Evolutionary conservation across 2,797 vertebrate genomes (phyloP).

Genomic region (Avahi laniger): DNA sequence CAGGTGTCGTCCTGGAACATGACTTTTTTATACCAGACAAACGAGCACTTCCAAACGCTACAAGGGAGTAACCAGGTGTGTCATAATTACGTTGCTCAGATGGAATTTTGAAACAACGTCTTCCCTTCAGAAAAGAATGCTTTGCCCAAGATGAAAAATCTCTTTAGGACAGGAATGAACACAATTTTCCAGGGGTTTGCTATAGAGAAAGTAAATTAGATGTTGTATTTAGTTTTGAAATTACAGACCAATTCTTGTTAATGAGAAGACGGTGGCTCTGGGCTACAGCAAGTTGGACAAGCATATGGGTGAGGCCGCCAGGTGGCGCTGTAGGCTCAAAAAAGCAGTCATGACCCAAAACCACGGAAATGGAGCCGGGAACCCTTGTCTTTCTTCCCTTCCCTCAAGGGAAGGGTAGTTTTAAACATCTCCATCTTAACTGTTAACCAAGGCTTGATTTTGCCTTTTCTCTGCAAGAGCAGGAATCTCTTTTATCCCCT

Average conservation of each 20-base stretch:
- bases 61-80: neutral
- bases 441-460: neutral
- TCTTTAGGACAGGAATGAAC: neutral
- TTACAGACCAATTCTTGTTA: neutral
- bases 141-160: neutral
- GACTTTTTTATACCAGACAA: neutral
- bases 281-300: accelerated
- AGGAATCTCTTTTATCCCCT: neutral
- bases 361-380: accelerated
- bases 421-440: neutral
- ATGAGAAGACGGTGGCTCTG: neutral
- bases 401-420: too few relatives aligned
- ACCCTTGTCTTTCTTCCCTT: accelerated
- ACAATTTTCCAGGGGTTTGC: neutral
- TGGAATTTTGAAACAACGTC: neutral
- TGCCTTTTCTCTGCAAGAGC: neutral
- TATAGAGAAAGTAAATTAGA: neutral
- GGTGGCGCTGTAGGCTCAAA: conserved; percentile 33
- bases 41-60: neutral
- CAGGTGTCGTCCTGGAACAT: neutral
- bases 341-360: neutral
- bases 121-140: neutral
- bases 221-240: neutral
- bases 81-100: neutral
- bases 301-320: neutral